Percentiles rank a stretch among this genome's conserved stretches.
Conservation (phyloP, 2,888 invertebrate genomes). For the Nomada lathburiana region DNA sequence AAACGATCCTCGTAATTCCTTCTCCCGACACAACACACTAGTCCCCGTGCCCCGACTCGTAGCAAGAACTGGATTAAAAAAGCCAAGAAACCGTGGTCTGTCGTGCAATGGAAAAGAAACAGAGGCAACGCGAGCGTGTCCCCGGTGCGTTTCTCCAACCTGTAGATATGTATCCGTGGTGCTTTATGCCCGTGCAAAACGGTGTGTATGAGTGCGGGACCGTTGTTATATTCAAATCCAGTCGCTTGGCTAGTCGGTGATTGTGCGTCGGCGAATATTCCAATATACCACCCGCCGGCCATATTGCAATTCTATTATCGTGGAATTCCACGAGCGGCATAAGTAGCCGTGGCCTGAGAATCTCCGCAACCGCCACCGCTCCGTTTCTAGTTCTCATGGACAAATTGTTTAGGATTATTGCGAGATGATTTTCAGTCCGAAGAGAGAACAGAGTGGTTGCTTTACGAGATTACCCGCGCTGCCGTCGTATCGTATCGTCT, state of each 20-base stretch:
- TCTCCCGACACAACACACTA: too few relatives aligned
- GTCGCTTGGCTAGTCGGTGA: conserved; percentile 80
- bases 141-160: conserved; percentile 42
- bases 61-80: conserved; percentile 42
- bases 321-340: conserved; percentile 68
- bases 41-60: too few relatives aligned
- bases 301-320: conserved; percentile 71
- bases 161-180: conserved; percentile 81
- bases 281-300: conserved; percentile 68
- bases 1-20: too few relatives aligned
- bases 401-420: conserved; percentile 66
- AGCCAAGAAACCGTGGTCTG: neutral
- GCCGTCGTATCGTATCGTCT: neutral
- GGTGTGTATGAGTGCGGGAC: conserved; percentile 76
- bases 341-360: conserved; percentile 52
- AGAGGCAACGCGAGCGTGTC: conserved; percentile 49
- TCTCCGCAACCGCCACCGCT: conserved; percentile 25
- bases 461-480: neutral
- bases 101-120: conserved; percentile 6
- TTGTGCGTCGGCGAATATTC: conserved; percentile 79
- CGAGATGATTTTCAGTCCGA: conserved; percentile 61
- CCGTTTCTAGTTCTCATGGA: conserved; percentile 11
- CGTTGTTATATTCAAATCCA: conserved; percentile 83
- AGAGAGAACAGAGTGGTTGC: neutral
- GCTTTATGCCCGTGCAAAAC: conserved; percentile 76